Evolutionary conservation across 1,140 invertebrate genomes (phyloP), one percentile per base, ranked within the genome.

Genomic region (Trichonephila clavata): DNA sequence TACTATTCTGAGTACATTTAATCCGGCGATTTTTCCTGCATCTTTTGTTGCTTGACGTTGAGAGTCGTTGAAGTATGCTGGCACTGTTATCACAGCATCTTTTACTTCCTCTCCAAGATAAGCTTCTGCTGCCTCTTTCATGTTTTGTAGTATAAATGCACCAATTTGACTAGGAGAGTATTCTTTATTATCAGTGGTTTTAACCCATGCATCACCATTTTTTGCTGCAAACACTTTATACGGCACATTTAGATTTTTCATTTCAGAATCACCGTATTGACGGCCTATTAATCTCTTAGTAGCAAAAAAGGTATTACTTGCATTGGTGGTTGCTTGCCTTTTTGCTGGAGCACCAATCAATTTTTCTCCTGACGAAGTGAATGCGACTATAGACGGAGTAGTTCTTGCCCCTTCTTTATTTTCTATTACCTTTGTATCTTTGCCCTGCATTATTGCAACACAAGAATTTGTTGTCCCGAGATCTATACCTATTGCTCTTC

Each of bases 271-370:
- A n/a, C n/a, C n/a, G 10, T n/a, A 80, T n/a, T 80, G 14, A 61
- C 39, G 32, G 16, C 96, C 96, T 93, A 96, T 96, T 6, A 96
- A 86, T 65, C 96, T 94, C 92, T 96, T 96, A 21, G 95, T 95
- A 94, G 96, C 96, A 94, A 97, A 97, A 39, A 97, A 95, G 2
- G 97, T 96, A 94, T 97, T 97, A 63, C 95, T 95, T 2, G 97
- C 96, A 94, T 97, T 97, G 96, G 96, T 96, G 87, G 96, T 96
- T 10, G 96, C 96, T 94, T 97, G 96, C 96, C 99, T 99, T 96
- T 99, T 99, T 95, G 98, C 98, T 50, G 97, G 97, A 95, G 99
- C 98, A 27, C 98, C 98, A 93, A 99, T 97, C 20, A 99, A 96
- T 99, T 27, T 65, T 71, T 88, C 63, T 7, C 27, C 63, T 16